Evolutionary conservation across 35 echinoderm and acorn worm species (phyloP), one percentile per base, ranked within the genome.

Genomic region (Apostichopus japonicus): DNA sequence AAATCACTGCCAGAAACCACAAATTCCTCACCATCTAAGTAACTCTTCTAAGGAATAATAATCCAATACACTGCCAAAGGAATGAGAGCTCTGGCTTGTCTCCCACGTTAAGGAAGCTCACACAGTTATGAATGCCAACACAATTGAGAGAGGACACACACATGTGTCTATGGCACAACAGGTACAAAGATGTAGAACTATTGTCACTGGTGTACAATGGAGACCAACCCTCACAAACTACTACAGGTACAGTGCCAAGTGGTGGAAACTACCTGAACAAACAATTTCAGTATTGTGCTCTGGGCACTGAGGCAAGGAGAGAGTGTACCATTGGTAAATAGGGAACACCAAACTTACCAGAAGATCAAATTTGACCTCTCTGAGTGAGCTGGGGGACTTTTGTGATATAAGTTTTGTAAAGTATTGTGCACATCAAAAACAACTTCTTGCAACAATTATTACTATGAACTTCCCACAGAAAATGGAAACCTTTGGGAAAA

Each of bases 221-320:
- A 15, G 63, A 19, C 63, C 63, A 67, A 67, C 63, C 63, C 63
- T 15, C 11, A 67, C 63, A 19, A 67, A 15, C 63, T 9, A 67
- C 63, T 67, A 67, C 63, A 67, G 63, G 11, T 15, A 19, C 63
- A 67, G 63, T 11, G 11, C 11, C 11, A 53, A 54, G 7, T 83
- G 16, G 44, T 83, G 17, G 79, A 55, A 54, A 17, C 15, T 67
- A 67, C 4, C 4, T 55, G 54, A 52, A 83, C 79, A 83, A 83
- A 83, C 51, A 83, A 44, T 83, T 33, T 52, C 33, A 44, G 33
- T 54, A 83, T 83, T 83, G 79, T 83, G 51, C 79, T 83, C 17
- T 44, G 79, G 79, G 79, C 79, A 83, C 51, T 83, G 33, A 83
- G 79, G 79, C 79, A 83, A 19, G 54, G 79, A 83, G 13, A 83